Conservation (phyloP, 2,797 vertebrate genomes). For the Sebastes minor region DNA sequence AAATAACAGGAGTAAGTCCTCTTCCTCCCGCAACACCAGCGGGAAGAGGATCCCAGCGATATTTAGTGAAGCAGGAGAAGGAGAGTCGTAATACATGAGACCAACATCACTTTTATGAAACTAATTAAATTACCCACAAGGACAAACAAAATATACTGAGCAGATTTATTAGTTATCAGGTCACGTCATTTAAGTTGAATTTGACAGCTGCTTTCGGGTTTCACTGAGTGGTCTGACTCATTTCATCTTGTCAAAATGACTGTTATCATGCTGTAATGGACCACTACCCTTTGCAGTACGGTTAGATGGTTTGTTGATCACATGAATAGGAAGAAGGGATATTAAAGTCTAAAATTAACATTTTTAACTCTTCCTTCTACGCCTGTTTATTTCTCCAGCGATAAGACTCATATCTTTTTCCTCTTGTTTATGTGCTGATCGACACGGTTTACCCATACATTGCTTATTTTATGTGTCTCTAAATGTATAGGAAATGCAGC, state of each 20-base stretch:
- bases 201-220: constrained; percentile 59
- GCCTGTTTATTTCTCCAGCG: not conserved
- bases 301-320: constrained; percentile 51
- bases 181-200: constrained; percentile 38
- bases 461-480: constrained; percentile 63
- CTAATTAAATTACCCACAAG: constrained; percentile 56
- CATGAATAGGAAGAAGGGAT: constrained; percentile 59
- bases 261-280: constrained; percentile 53
- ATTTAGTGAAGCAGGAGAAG: constrained; percentile 56
- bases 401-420: not conserved
- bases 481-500: not conserved
- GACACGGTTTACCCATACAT: constrained; percentile 2
- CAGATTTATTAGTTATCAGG: constrained; percentile 38
- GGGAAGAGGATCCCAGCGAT: constrained; percentile 52
- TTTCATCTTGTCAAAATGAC: constrained; percentile 52
- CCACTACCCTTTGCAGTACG: constrained; percentile 36
- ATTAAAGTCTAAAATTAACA: constrained; percentile 62
- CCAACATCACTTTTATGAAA: constrained; percentile 19
- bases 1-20: constrained; percentile 45
- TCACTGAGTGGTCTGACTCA: constrained; percentile 46
- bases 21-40: constrained; percentile 25
- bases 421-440: not conserved
- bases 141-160: constrained; percentile 44
- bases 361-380: constrained; percentile 50
- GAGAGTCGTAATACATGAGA: constrained; percentile 45